A percentile compares a stretch with the other conserved stretches of the same genome.
Evolutionary conservation across 2,888 invertebrate species (phyloP).

Genomic region (Boloria selene): DNA sequence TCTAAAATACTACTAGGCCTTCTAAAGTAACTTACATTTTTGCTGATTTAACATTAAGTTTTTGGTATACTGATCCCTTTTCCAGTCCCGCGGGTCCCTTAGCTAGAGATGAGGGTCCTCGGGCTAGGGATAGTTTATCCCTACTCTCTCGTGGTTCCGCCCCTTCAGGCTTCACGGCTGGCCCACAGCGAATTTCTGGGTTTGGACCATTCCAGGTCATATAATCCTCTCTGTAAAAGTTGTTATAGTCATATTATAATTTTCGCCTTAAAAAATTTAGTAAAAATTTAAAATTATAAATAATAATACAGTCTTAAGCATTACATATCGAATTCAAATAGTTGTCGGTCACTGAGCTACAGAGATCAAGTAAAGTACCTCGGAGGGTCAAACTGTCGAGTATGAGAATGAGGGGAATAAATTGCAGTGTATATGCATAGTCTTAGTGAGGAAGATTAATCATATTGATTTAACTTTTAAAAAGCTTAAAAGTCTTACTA

Average conservation of each 20-base stretch:
- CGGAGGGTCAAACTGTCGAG: no score
- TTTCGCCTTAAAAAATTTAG: background rate
- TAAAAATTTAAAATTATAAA: background rate
- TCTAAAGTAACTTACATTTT: conserved; percentile 58
- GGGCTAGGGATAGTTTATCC: conserved; percentile 68
- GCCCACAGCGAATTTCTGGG: conserved; percentile 81
- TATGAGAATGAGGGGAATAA: no score
- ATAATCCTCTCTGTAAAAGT: conserved; percentile 87
- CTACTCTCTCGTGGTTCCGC: conserved; percentile 63
- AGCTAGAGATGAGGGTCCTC: conserved; percentile 40
- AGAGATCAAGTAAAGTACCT: no score
- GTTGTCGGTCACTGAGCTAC: no score
- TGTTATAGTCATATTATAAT: conserved; percentile 21
- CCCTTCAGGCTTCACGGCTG: conserved; percentile 82
- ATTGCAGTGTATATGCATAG: no score
- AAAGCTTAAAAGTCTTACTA: no score
- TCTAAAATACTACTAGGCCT: background rate
- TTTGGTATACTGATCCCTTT: conserved; percentile 90
- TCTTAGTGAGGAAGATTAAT: no score
- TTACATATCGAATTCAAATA: no score
- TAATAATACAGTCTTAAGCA: no score
- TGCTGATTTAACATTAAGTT: conserved; percentile 79
- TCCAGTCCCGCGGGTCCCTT: conserved; percentile 86
- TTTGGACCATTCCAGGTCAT: conserved; percentile 93
- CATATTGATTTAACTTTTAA: no score